Evolutionary conservation across 2,888 invertebrate species (phyloP), one percentile per base, ranked within the genome.

Genomic region (Parascotia fuliginaria): DNA sequence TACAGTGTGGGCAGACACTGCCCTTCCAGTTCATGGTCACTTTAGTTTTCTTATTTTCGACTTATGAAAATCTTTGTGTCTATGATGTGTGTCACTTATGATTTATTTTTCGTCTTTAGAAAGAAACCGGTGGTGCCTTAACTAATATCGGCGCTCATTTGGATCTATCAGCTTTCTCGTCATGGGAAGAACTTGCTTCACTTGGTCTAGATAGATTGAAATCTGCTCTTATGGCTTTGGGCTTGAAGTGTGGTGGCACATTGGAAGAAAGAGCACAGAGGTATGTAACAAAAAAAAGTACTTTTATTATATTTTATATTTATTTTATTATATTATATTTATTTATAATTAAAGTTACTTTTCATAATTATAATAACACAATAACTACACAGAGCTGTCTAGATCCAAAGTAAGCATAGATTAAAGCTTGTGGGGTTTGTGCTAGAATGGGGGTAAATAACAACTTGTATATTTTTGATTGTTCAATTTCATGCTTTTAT

Each of bases 171-270:
- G 98, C 98, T 0, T 99, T 99, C 84, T 98, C 98, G 0, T 98
- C 98, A 13, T 97, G 97, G 95, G 97, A 98, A 88, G 99, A 99
- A 87, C 87, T 99, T 57, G 99, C 99, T 0, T 98, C 99, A 0
- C 93, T 99, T 2, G 99, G 99, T 13, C 88, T 99, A 65, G 99
- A 99, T 92, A 95, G 99, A 78, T 93, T 99, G 28, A 99, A 99
- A 85, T 98, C 98, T 0, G 99, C 99, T 0, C 89, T 99, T 9
- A 97, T 99, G 95, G 99, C 99, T 3, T 92, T 99, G 12, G 98
- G 98, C 0, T 92, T 99, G 0, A 99, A 99, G 87, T 99, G 99
- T 89, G 99, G 99, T 47, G 99, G 99, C 0, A 99, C 99, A 3
- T 89, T 99, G 42, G 98, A 99, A 89, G 99, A 99, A 87, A 93